Evolutionary conservation across 2,113 vertebrate species (phyloP).

Genomic region (Zootoca vivipara): DNA sequence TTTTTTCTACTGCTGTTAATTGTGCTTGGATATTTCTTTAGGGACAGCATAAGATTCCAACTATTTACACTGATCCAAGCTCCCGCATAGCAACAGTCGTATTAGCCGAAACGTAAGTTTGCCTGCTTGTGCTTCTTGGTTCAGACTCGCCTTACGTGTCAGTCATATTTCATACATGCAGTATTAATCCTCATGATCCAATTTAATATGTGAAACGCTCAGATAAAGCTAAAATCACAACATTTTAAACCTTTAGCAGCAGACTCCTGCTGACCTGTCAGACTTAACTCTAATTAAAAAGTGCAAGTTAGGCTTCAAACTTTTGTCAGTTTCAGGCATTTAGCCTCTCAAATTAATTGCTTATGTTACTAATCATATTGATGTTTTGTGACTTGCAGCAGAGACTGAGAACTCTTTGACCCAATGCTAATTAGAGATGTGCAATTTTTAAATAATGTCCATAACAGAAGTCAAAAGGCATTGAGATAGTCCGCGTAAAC

Average conservation of each 20-base stretch:
- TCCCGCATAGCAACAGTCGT: background rate
- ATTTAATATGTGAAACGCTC: conserved; percentile 42
- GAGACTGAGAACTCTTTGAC: background rate
- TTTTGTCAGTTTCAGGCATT: conserved; percentile 22
- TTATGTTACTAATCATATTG: background rate
- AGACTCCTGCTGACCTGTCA: conserved; percentile 25
- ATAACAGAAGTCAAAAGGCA: background rate
- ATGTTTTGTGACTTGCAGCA: conserved; percentile 15
- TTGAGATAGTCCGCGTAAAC: background rate
- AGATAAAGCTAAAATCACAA: conserved; percentile 60
- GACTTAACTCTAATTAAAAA: conserved; percentile 46
- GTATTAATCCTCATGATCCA: conserved; percentile 72
- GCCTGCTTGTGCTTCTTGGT: background rate
- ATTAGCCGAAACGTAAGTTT: background rate
- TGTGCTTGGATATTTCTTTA: background rate
- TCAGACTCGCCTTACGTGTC: conserved; percentile 43
- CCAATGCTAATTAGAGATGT: background rate
- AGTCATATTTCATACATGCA: conserved; percentile 68
- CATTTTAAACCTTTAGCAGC: conserved; percentile 44
- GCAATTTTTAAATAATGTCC: conserved; percentile 9
- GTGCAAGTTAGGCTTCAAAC: conserved; percentile 34
- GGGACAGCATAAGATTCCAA: background rate
- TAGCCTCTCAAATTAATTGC: conserved; percentile 9
- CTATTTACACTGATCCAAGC: background rate
- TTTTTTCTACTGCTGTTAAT: background rate